Evolutionary conservation across 1,140 invertebrate genomes (phyloP), one percentile per base, ranked within the genome.

Genomic region (Trichonephila inaurata): DNA sequence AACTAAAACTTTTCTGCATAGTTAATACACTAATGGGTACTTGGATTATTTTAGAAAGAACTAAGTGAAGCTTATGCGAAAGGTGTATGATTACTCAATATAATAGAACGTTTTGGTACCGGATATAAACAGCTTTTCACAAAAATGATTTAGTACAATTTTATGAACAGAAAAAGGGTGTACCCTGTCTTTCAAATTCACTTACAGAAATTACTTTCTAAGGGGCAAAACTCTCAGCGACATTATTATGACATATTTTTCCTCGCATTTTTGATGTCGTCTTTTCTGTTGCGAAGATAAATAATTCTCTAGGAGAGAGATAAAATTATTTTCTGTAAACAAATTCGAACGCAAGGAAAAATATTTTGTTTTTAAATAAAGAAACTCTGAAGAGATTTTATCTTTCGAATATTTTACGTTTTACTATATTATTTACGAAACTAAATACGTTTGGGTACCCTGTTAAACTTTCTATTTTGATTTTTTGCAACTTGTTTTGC

Each of bases 131-230:
- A 69, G 66, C n/a, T 24, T 24, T 69, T 69, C 24, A 14, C 24
- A 21, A 69, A 24, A n/a, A 40, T 77, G 33, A 77, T 77, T 64
- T 64, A 7, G 62, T 64, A 21, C 51, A 51, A 51, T 64, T 64
- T 64, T 64, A 12, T 19, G 16, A 64, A 16, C 62, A 64, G 14
- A 64, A 64, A 77, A 33, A 40, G 28, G 28, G 33, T 33, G 33
- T 18, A 77, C 12, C 66, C 66, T 24, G n/a, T 24, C 66, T 77
- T 77, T 40, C 72, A 77, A 33, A 77, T 77, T 40, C 72, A 77
- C 72, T 77, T 77, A 77, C 4, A 77, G 28, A 77, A 77, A 77
- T 77, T 77, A 16, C 72, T 77, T 33, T 28, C 6, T 77, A 77
- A 40, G 16, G 33, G 14, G 18, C 24, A 16, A 77, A 77, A 77